Evolutionary conservation across 2,888 invertebrate genomes (phyloP).

Genomic region (Dilophus febrilis): DNA sequence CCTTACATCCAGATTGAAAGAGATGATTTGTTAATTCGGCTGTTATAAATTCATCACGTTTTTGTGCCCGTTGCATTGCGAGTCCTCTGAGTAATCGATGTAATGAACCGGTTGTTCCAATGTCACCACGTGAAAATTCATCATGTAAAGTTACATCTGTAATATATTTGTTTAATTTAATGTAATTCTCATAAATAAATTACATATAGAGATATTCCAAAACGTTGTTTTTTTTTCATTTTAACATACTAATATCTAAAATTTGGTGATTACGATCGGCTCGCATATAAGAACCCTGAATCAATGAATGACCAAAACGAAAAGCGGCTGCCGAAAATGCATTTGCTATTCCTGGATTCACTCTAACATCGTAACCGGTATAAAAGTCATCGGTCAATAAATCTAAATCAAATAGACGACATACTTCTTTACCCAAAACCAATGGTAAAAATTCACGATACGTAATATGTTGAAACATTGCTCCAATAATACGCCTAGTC

Average conservation of each 20-base stretch:
- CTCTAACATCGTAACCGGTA: conserved; percentile 46
- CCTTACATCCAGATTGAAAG: conserved; percentile 47
- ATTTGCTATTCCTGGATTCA: conserved; percentile 60
- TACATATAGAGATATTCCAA: not conserved
- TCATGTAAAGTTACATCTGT: conserved; percentile 65
- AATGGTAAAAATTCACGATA: conserved; percentile 71
- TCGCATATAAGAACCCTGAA: conserved; percentile 59
- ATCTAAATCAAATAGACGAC: conserved; percentile 57
- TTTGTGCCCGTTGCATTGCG: conserved; percentile 58
- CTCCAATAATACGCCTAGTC: conserved; percentile 62
- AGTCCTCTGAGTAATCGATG: conserved; percentile 63
- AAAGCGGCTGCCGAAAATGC: conserved; percentile 69
- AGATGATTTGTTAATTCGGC: conserved; percentile 68
- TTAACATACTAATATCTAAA: conserved; percentile 49
- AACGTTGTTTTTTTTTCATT: not conserved
- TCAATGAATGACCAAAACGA: conserved; percentile 73
- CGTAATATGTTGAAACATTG: conserved; percentile 68
- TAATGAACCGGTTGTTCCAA: conserved; percentile 62
- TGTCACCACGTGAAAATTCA: conserved; percentile 53
- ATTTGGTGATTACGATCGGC: conserved; percentile 52
- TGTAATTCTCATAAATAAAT: not conserved
- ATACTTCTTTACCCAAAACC: conserved; percentile 56
- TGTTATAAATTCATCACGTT: conserved; percentile 65
- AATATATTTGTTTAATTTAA: conserved; percentile 8
- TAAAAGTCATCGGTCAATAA: conserved; percentile 50